A percentile compares a stretch with the other conserved stretches of the same genome.
These are phyloP conservation scores for Suncus etruscus DNA, from an alignment of 2,113 vertebrate genomes.

Conservation along the genomic window DNA sequence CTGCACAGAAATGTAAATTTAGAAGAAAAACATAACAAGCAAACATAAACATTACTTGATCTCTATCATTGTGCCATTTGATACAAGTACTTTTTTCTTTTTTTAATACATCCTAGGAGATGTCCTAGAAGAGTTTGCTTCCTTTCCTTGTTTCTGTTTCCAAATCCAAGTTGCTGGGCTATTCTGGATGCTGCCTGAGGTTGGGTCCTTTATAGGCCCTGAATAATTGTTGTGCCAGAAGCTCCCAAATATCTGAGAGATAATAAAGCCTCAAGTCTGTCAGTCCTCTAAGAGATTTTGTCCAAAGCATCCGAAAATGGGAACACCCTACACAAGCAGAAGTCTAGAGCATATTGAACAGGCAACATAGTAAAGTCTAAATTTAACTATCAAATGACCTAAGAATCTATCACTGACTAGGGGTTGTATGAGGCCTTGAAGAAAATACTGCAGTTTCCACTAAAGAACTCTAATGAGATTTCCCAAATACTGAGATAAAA, in stretches of 20 bases:
- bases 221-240: slow-evolving; percentile 11
- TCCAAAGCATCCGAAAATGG: slow-evolving; percentile 49
- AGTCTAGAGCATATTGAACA: slow-evolving; percentile 39
- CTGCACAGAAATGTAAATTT: slow-evolving; percentile 64
- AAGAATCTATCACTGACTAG: neutral
- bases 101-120: neutral
- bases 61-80: slow-evolving; percentile 37
- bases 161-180: neutral
- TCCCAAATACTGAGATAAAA: slow-evolving; percentile 64
- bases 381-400: neutral
- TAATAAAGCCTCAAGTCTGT: slow-evolving; percentile 33
- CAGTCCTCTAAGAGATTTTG: slow-evolving; percentile 34
- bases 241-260: slow-evolving; percentile 48
- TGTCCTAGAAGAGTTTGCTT: slow-evolving; percentile 8
- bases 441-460: slow-evolving; percentile 37
- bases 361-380: slow-evolving; percentile 17
- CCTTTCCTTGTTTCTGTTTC: slow-evolving; percentile 50
- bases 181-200: slow-evolving; percentile 46
- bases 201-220: slow-evolving; percentile 37
- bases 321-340: slow-evolving; percentile 41
- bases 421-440: neutral
- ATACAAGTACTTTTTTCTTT: slow-evolving; percentile 25
- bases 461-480: slow-evolving; percentile 28
- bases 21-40: slow-evolving; percentile 45
- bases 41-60: slow-evolving; percentile 48